phyloP scores from a whole-genome alignment of 2,113 vertebrate genomes.

The Ophiodon elongatus region DNA sequence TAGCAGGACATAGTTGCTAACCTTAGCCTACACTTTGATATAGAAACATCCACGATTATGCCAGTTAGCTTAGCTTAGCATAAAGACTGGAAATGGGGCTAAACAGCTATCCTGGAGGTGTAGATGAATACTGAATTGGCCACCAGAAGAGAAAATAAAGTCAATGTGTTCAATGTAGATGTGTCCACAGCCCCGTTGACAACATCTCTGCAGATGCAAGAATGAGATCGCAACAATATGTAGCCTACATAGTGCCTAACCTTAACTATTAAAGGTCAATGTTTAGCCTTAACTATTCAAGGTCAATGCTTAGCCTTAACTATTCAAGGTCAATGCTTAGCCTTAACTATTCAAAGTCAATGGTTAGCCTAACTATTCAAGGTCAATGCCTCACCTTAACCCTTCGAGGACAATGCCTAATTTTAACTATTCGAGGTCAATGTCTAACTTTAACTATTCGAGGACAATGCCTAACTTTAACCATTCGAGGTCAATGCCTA shows the following conservation, averaged over 20 bases:
- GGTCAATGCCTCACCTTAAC: too few relatives aligned
- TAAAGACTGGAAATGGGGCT: neutral
- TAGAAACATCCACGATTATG: neutral
- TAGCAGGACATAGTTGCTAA: neutral
- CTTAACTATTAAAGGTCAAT: neutral
- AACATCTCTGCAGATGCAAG: neutral
- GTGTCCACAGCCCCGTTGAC: neutral
- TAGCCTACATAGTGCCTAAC: neutral
- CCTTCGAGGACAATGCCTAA: neutral
- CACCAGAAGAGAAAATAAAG: neutral
- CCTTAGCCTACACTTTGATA: too few relatives aligned
- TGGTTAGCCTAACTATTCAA: neutral
- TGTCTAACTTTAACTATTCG: too few relatives aligned
- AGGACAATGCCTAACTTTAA: too few relatives aligned
- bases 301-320: too few relatives aligned
- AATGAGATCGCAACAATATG: neutral
- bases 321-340: too few relatives aligned
- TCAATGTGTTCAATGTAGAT: neutral
- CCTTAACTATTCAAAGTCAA: too few relatives aligned
- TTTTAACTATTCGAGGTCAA: too few relatives aligned
- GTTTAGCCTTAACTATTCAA: too few relatives aligned
- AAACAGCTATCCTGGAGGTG: neutral
- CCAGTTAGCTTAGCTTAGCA: neutral
- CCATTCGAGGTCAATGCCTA: too few relatives aligned
- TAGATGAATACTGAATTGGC: neutral